Conservation (phyloP, 2,797 vertebrate genomes). For the Taenioides sp. region DNA sequence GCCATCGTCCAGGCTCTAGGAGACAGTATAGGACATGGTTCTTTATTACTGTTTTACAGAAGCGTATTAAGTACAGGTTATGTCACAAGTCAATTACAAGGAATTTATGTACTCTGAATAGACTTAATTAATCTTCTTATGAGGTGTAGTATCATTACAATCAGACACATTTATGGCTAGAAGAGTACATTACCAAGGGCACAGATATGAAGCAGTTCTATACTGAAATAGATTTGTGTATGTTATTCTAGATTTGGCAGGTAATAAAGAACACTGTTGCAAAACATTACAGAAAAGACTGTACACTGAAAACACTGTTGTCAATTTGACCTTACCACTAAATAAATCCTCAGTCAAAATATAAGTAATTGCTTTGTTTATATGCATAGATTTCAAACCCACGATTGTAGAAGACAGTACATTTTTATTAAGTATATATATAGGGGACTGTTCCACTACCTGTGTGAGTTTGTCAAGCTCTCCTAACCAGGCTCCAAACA, state of each 20-base stretch:
- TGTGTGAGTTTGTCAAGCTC: constrained; percentile 97
- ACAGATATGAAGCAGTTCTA: background rate
- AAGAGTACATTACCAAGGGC: too few relatives aligned
- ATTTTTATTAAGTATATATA: too few relatives aligned
- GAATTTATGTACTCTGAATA: background rate
- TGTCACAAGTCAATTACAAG: background rate
- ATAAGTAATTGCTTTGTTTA: too few relatives aligned
- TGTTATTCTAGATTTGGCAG: background rate
- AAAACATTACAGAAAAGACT: too few relatives aligned
- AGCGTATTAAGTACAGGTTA: background rate
- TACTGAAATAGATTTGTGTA: background rate
- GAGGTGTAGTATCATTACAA: background rate
- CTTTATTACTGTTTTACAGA: background rate
- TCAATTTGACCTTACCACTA: too few relatives aligned
- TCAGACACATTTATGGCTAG: background rate
- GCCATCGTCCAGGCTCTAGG: constrained; percentile 91
- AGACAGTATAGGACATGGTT: background rate
- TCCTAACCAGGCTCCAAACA: constrained; percentile 98
- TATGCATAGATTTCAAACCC: too few relatives aligned
- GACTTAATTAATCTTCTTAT: background rate
- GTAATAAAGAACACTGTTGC: too few relatives aligned
- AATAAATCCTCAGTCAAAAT: too few relatives aligned
- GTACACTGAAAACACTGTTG: too few relatives aligned
- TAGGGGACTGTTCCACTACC: constrained; percentile 56
- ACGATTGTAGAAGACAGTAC: too few relatives aligned